phyloP scores from a whole-genome alignment of 2,888 invertebrate species.

The Rhabditophanes sp. region DNA sequence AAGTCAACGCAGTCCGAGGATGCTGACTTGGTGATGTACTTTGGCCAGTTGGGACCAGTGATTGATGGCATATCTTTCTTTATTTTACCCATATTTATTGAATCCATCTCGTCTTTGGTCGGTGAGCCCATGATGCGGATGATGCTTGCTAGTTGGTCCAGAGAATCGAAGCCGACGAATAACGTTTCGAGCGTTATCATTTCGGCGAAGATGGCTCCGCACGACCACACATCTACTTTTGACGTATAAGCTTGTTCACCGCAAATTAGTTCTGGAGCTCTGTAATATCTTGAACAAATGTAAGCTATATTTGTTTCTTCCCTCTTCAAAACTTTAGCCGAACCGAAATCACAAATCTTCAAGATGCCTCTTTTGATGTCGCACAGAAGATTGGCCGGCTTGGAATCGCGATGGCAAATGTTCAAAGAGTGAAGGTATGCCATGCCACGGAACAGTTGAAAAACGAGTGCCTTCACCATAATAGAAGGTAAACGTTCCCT shows the following conservation, averaged over 20 bases:
- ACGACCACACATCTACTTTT: constrained; percentile 47
- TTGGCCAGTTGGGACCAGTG: too few species aligned
- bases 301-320: constrained; percentile 69
- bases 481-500: not conserved
- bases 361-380: constrained; percentile 92
- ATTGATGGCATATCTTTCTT: too few species aligned
- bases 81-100: too few species aligned
- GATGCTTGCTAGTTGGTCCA: too few species aligned
- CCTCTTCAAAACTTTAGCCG: constrained; percentile 39
- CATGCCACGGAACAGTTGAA: constrained; percentile 96
- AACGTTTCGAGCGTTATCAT: constrained; percentile 70
- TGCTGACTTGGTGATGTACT: too few species aligned
- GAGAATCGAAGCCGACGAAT: too few species aligned
- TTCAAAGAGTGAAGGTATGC: constrained; percentile 98
- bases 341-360: constrained; percentile 94
- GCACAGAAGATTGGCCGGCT: constrained; percentile 91
- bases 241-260: constrained; percentile 95
- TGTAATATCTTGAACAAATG: constrained; percentile 81
- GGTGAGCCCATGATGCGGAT: too few species aligned
- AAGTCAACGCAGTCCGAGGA: constrained; percentile 56
- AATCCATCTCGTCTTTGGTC: too few species aligned
- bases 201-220: constrained; percentile 94
- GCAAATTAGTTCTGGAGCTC: constrained; percentile 96
- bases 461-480: too few species aligned
- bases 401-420: constrained; percentile 90